Evolutionary conservation across 2,113 vertebrate genomes (phyloP).

Genomic region (Propithecus coquereli): DNA sequence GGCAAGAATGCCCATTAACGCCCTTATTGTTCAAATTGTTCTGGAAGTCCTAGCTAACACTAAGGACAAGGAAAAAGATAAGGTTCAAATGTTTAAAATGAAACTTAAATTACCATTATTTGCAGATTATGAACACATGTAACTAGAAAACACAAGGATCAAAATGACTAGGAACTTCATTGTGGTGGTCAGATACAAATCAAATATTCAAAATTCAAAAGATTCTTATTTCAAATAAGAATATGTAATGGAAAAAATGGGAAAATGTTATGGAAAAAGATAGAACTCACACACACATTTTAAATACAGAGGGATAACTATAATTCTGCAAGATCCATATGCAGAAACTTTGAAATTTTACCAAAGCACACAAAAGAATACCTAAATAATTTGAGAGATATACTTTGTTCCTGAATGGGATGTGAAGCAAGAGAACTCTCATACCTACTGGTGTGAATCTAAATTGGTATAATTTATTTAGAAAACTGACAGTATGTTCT

Average conservation of each 20-base stretch:
- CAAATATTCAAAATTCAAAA: not conserved
- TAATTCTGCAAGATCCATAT: not conserved
- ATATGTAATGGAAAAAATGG: not conserved
- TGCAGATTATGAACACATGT: not conserved
- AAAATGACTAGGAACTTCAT: not conserved
- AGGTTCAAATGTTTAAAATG: not conserved
- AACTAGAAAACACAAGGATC: not conserved
- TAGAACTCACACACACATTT: not conserved
- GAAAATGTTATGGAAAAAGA: not conserved
- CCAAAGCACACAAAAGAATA: not conserved
- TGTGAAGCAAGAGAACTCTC: not conserved
- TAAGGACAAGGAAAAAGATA: not conserved
- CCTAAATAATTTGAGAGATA: not conserved
- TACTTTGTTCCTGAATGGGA: not conserved
- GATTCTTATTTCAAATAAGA: not conserved
- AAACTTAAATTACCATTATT: not conserved
- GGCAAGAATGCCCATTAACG: not conserved
- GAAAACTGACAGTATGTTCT: not conserved
- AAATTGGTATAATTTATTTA: not conserved
- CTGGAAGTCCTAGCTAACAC: not conserved
- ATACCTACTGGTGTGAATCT: not conserved
- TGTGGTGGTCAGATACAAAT: not conserved
- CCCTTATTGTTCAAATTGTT: not conserved
- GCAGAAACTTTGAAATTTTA: not conserved
- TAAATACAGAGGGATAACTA: not conserved